Base-by-base conservation (phyloP, 1,140 invertebrate species). In the Cephus cinctus region DNA sequence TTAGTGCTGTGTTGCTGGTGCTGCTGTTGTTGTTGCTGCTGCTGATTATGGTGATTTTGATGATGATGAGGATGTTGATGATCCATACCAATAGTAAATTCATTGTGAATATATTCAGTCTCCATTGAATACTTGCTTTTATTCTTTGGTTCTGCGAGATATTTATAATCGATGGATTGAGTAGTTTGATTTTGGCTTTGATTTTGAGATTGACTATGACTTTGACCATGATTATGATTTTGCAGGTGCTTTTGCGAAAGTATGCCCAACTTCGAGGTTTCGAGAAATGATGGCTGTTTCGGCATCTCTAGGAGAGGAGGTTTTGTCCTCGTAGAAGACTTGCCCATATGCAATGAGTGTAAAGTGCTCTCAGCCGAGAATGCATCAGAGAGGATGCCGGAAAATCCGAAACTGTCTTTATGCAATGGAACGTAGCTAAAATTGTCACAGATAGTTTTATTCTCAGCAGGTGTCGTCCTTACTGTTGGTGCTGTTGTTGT, bases 91-190 rank as follows among this genome's bases (percentile, higher is more conserved):
- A 54, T n/a, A 16, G n/a, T 66, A 76, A n/a, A n/a, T 43, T 72
- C 61, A 27, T 65, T 69, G 30, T 71, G 69, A 18, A 66, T 63
- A 9, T 71, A 76, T 8, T 72, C 62, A 1, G 69, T 53, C n/a
- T 73, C 70, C 34, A 69, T 65, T 2, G 60, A 47, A 41, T 73
- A 76, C 14, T 76, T 76, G 3, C 59, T 48, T 12, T 72, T 73
- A 22, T 61, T 73, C 36, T 73, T 73, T 44, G 50, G 61, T 8
- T 66, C 63, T 0, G 49, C 43, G 19, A 34, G 47, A 21, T 57
- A 73, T 31, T 76, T 76, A 32, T 68, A 69, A 31, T 68, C 56
- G 27, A 59, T 25, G 52, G 34, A 48, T 51, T 56, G 49, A 15
- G 56, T 54, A 25, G 41, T 52, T 38, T 54, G 40, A 38, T 27